These are phyloP conservation scores for Heliconius eleuchia DNA, from an alignment of 1,140 invertebrate genomes.

Conservation along the genomic window DNA sequence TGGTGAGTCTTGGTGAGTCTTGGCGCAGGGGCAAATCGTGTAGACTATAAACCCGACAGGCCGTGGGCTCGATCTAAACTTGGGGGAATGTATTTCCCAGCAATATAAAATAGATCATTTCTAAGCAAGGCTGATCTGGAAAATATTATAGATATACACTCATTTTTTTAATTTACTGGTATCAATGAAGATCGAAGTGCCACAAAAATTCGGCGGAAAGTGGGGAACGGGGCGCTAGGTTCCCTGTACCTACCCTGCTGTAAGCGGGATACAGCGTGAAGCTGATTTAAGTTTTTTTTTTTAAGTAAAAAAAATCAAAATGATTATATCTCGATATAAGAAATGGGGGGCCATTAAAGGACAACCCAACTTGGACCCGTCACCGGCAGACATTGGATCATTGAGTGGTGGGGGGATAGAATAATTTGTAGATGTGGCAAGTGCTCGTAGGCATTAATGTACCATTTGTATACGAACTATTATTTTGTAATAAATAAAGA, in stretches of 20 bases:
- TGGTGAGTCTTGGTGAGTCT: neutral
- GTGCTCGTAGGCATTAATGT: neutral
- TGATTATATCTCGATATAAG: constrained; percentile 1
- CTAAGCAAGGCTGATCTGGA: too few species aligned
- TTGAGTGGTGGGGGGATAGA: neutral
- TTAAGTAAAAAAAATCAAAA: neutral
- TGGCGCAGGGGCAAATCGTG: neutral
- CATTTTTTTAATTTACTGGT: too few species aligned
- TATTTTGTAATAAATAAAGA: neutral
- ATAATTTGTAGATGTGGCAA: neutral
- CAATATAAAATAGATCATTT: too few species aligned
- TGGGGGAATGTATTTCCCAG: too few species aligned
- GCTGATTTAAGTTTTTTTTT: neutral
- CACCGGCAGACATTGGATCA: neutral
- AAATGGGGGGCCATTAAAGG: neutral
- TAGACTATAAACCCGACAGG: neutral
- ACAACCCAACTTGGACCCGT: neutral
- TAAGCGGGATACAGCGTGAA: neutral
- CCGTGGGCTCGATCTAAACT: neutral
- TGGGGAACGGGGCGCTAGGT: neutral
- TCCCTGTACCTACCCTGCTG: neutral
- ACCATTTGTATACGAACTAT: neutral
- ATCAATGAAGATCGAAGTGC: too few species aligned
- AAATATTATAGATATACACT: too few species aligned
- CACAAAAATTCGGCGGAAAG: too few species aligned